Evolutionary conservation across 2,888 invertebrate species (phyloP), one percentile per base, ranked within the genome.

Genomic region (Leucozona laternaria): DNA sequence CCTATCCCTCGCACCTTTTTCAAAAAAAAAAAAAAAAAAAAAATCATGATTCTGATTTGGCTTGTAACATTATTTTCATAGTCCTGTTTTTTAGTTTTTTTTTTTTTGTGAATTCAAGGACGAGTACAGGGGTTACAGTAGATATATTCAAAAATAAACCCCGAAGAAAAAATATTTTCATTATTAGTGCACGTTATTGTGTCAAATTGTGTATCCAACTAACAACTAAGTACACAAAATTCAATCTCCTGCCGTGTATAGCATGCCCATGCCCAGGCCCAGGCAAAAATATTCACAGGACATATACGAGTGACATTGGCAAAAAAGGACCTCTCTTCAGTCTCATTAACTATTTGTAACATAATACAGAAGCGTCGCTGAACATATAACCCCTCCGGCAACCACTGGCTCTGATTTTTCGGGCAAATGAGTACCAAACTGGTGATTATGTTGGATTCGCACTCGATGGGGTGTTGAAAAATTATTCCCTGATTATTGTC

Each of bases 101-200:
- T 48, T 53, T 48, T 62, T 76, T 70, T n/a, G 25, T 60, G 22
- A 34, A 57, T 34, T 37, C 28, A n/a, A 58, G 64, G 62, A 70
- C 45, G 45, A 70, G 22, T 6, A 48, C 43, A 43, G 43, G 73
- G 68, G 55, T 58, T 60, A 17, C 15, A 15, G 8, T 53, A 17
- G 6, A 17, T 34, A 11, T 34, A 55, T 72, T 40, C 22, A 64
- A 45, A 57, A 62, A 22, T 22, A 62, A 37, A 31, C 20, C 40
- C 37, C 43, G 53, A 34, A 45, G 70, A 43, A 70, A 70, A 78
- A 70, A 79, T 81, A 82, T 82, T 79, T 86, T 86, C 78, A 40
- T 78, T 82, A 81, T 86, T 86, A 86, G 82, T 75, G 78, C 78
- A 78, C 82, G 86, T 86, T 86, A 86, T 86, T 86, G 86, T 86